Base-by-base conservation (phyloP, 2,797 vertebrate genomes). In the Oreortyx pictus region DNA sequence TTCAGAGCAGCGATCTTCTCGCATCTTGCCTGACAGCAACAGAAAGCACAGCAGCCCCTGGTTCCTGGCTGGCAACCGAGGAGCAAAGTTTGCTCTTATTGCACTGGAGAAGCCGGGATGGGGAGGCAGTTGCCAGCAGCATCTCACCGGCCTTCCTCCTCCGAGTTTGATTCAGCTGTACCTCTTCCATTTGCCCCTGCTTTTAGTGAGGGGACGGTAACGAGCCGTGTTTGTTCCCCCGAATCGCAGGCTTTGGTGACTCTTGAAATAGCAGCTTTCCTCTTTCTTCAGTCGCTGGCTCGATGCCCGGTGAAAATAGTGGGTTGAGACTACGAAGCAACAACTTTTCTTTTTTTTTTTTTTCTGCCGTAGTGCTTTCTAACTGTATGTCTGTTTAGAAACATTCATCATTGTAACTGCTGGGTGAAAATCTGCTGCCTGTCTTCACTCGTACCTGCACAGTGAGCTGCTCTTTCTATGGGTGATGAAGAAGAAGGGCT, bases 301-400 rank as follows among this genome's bases (percentile, higher is more conserved):
- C 71, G 12, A 46, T 59, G 92, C 96, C 95, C 94, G 74, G 94
- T 92, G 82, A 90, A 95, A 95, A 95, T 41, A 78, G 92, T 85
- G 86, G 86, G 93, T 78, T 96, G 95, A 92, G 79, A 94, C 92
- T 82, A 76, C 46, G 76, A 96, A 82, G 87, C 64, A 82, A 88
- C 92, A 91, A 93, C 89, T 96, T 89, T 72, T 91, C 85, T 91
- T 89, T 37, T 82, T 89, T 74, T 92, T 82, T 92, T 90, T 83
- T 80, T 68, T 77, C 61, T 65, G 33, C 92, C 95, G 80, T 74
- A 93, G 91, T 86, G 80, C 94, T 95, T 96, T 95, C 92, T 93
- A 95, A 86, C 80, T 85, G n/a, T 50, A 72, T 73, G 62, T 93
- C 95, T 96, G 95, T 95, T 95, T 97, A 86, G 94, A 91, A 95